These are phyloP conservation scores for Luidia sarsii DNA, from an alignment of 53 echinoderm and acorn worm genomes.

Conservation along the genomic window DNA sequence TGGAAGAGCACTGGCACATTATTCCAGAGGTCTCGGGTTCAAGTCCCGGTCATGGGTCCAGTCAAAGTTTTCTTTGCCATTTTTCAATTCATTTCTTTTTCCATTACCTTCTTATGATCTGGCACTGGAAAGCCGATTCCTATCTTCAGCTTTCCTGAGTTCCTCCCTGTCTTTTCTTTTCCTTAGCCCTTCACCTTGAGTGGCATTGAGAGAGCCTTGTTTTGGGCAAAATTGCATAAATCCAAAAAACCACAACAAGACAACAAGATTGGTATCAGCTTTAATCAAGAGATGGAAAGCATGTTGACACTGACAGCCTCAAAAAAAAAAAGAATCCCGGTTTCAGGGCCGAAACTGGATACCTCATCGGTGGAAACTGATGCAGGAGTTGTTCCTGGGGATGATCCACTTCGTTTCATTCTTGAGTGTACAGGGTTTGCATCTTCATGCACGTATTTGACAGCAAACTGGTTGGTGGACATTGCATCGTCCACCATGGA, in stretches of 20 bases:
- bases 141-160: no score
- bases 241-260: neutral
- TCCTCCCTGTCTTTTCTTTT: no score
- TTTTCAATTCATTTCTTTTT: no score
- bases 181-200: no score
- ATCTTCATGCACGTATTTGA: neutral
- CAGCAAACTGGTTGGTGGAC: neutral
- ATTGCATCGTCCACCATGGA: neutral
- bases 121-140: no score
- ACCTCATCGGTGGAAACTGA: slow-evolving; percentile 31
- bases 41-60: no score
- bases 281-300: neutral
- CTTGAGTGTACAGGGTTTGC: neutral
- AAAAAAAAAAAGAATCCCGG: neutral
- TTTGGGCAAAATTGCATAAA: neutral
- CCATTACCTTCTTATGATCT: no score
- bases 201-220: no score
- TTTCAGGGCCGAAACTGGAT: neutral
- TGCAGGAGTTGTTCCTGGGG: slow-evolving; percentile 5
- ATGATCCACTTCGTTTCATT: neutral
- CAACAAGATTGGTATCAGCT: neutral
- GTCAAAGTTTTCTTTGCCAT: no score
- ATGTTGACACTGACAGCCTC: neutral
- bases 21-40: no score
- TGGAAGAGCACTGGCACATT: no score